Base-by-base conservation (phyloP, 2,888 invertebrate species). In the Calameuta pallipes region DNA sequence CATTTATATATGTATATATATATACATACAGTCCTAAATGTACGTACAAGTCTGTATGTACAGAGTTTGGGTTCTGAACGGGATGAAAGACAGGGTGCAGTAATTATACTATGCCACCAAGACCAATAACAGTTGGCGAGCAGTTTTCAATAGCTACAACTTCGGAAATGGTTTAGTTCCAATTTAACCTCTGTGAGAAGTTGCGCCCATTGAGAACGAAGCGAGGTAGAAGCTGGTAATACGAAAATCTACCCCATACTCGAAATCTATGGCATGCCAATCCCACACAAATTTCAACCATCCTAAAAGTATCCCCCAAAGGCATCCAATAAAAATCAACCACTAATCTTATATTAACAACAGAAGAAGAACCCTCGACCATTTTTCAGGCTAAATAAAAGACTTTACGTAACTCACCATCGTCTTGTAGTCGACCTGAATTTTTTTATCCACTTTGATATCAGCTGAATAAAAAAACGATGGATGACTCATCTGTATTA, bases 111-210 rank as follows among this genome's bases (percentile, higher is more conserved):
- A 81, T 84, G 85, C 85, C 85, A 87, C 84, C 85, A 84, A 83
- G 85, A 88, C 85, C 87, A 85, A 88, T 89, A 88, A 90, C 86
- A 89, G 88, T 87, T 86, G 84, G 84, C 82, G 85, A 89, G 83
- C 85, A 84, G 85, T 88, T 89, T 88, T 85, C 88, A 87, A 89
- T 87, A 86, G 86, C 81, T 79, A 82, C 84, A 88, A 88, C 85
- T 88, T 87, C 78, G 83, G 82, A 83, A 87, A 88, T 84, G 85
- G 87, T 89, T 89, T 85, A 88, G 87, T 83, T 88, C 83, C 88
- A 87, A 89, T 90, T 89, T 86, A 89, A 89, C 87, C 89, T 89
- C 74, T 76, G 76, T 56, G 77, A 82, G 79, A 83, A 86, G 84
- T 82, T 80, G 82, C 79, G 82, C 79, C 84, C 83, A 80, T 84